Percentiles rank a stretch among this genome's conserved stretches.
phyloP scores from a whole-genome alignment of 2,113 vertebrate species.

The Collichthys lucidus region DNA sequence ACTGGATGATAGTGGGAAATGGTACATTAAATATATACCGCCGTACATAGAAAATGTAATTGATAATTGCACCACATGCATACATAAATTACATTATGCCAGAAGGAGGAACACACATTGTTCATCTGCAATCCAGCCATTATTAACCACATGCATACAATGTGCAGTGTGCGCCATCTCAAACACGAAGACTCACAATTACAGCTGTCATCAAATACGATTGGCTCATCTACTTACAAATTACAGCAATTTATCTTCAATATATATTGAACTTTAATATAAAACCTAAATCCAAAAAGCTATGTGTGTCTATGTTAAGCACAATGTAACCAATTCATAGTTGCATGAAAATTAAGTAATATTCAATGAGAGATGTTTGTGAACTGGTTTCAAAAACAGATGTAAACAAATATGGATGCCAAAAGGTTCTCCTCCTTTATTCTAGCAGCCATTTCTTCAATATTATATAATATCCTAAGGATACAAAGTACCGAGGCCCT shows the following conservation, averaged over 20 bases:
- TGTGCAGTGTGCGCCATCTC: conserved; percentile 22
- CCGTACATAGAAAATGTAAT: conserved; percentile 40
- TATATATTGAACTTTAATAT: conserved; percentile 29
- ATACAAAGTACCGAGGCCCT: conserved; percentile 51
- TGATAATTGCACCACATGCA: conserved; percentile 35
- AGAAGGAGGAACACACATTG: not conserved
- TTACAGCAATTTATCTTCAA: conserved; percentile 19
- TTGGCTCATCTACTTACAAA: conserved; percentile 35
- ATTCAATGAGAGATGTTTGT: conserved; percentile 25
- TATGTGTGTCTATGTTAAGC: conserved; percentile 45
- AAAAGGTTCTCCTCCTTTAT: conserved; percentile 20
- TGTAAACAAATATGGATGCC: conserved; percentile 36
- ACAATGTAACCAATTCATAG: conserved; percentile 51
- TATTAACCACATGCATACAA: conserved; percentile 12
- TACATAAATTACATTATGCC: conserved; percentile 10
- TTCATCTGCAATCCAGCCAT: conserved; percentile 12
- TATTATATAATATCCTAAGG: conserved; percentile 57
- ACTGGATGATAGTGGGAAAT: not conserved
- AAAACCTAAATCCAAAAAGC: conserved; percentile 24
- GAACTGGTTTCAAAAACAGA: conserved; percentile 31
- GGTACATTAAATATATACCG: conserved; percentile 26
- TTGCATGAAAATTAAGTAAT: conserved; percentile 63
- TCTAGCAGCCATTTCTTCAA: conserved; percentile 25
- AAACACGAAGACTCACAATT: conserved; percentile 28
- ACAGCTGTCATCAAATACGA: conserved; percentile 10